Conservation (phyloP, 1,140 invertebrate species). For the Penaeus vannamei region DNA sequence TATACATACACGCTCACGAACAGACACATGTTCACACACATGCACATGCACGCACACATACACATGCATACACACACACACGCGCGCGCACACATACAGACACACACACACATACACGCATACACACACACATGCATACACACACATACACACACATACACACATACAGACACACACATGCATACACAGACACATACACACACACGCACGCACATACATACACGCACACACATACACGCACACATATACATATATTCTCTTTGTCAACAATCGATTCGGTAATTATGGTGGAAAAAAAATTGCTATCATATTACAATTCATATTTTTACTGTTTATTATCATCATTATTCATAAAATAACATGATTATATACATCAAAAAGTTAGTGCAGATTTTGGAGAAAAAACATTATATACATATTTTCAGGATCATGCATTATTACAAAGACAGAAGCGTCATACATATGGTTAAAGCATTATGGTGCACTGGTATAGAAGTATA, state of each 20-base stretch:
- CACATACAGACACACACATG: neutral
- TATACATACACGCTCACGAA: constrained; percentile 18
- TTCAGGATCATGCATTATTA: too few relatives aligned
- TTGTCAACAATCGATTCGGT: neutral
- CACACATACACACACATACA: too few relatives aligned
- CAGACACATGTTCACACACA: constrained; percentile 25
- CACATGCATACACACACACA: neutral
- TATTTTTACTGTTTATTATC: neutral
- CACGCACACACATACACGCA: constrained; percentile 11
- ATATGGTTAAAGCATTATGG: too few relatives aligned
- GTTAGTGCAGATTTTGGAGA: too few relatives aligned
- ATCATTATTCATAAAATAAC: too few relatives aligned
- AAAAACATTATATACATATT: too few relatives aligned
- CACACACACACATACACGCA: neutral
- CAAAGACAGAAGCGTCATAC: too few relatives aligned
- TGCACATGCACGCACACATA: neutral
- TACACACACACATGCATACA: constrained; percentile 17
- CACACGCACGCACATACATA: neutral
- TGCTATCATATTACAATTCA: neutral
- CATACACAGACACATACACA: neutral
- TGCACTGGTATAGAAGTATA: too few relatives aligned
- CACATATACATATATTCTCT: neutral
- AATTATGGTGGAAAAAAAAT: too few relatives aligned
- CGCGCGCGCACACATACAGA: constrained; percentile 6
- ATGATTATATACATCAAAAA: too few relatives aligned